Base-by-base conservation (phyloP, 2,797 vertebrate genomes). In the Pseudocheirus occidentalis region DNA sequence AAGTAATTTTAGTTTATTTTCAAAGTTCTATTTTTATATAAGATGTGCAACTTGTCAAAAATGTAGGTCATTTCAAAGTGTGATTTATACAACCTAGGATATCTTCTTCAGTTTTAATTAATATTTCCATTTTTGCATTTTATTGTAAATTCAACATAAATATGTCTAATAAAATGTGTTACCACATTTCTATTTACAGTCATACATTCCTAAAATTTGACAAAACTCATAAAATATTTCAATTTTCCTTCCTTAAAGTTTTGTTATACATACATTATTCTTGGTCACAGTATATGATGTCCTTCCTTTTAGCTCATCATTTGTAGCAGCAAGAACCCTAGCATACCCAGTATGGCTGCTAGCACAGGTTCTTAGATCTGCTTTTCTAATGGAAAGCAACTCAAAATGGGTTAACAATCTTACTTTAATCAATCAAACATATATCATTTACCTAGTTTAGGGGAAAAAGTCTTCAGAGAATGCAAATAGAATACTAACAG, bases 1-100 rank as follows among this genome's bases (percentile, higher is more conserved):
- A 54, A 93, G 91, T 54, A 4, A 94, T 94, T 97, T 96, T 95
- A 94, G 95, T 12, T 94, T 96, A 90, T 93, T 97, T 62, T 95
- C 94, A 96, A 94, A 95, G 93, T 96, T 52, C 50, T 97, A 66
- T 55, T 95, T 94, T 97, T 96, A 92, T 95, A 96, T 93, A 40
- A 66, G 66, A 90, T 95, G 94, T 95, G 94, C 66, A 97, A 94
- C 53, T 40, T 92, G 92, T 95, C 56, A 5, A 92, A 58, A 94
- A 92, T 93, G 28, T 16, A 90, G 11, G 91, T 94, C 66, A 96
- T 96, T 96, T 97, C 92, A 34, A 94, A 52, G 46, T 95, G 81
- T 54, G 95, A 95, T 95, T 96, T 56, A 96, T 81, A 95, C 93
- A 95, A 90, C 95, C 94, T 92, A 55, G 94, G 92, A 91, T 34